phyloP scores from a whole-genome alignment of 2,888 invertebrate species.

The Litoditis marina region DNA sequence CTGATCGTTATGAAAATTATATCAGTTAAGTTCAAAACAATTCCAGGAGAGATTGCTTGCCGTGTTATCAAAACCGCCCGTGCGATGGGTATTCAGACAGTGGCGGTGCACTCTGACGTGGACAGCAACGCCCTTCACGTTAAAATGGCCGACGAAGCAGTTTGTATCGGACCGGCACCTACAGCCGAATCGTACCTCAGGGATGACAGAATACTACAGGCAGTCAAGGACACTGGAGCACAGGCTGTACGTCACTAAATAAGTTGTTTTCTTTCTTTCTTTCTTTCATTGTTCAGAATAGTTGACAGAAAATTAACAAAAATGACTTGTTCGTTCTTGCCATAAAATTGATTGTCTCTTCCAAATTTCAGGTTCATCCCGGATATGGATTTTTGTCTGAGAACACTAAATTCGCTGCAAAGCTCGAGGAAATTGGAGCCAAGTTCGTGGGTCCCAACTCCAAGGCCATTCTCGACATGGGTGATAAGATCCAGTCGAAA shows the following conservation, averaged over 20 bases:
- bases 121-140: slow-evolving; percentile 70
- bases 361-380: slow-evolving; percentile 68
- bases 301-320: too few species aligned
- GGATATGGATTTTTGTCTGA: slow-evolving; percentile 74
- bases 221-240: slow-evolving; percentile 68
- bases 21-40: too few species aligned
- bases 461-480: slow-evolving; percentile 70
- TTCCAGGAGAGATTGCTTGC: slow-evolving; percentile 86
- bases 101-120: slow-evolving; percentile 72
- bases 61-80: slow-evolving; percentile 74
- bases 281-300: too few species aligned
- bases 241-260: slow-evolving; percentile 66
- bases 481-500: slow-evolving; percentile 73
- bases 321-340: too few species aligned
- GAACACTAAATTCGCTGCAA: slow-evolving; percentile 70
- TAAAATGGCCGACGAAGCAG: slow-evolving; percentile 69
- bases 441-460: slow-evolving; percentile 51
- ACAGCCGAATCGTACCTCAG: slow-evolving; percentile 70
- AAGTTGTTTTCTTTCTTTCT: slow-evolving; percentile 3
- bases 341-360: too few species aligned
- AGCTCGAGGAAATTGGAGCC: slow-evolving; percentile 62
- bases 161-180: slow-evolving; percentile 70
- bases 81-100: slow-evolving; percentile 69
- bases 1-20: too few species aligned
- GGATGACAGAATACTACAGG: slow-evolving; percentile 69